Evolutionary conservation across 92 coral and sea anemone genomes (phyloP).

Genomic region (Metridium senile): DNA sequence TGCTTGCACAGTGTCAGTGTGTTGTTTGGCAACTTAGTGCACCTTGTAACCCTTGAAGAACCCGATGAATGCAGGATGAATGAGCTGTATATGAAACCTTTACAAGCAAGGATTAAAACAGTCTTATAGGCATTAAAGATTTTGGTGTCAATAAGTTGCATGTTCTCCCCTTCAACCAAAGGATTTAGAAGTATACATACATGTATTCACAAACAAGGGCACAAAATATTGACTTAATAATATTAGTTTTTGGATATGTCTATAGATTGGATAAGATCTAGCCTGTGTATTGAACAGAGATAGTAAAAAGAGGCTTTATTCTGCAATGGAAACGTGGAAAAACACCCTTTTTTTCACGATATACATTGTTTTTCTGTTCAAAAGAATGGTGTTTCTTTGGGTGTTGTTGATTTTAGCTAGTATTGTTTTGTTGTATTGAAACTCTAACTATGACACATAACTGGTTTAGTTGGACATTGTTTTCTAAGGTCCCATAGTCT

Average conservation of each 20-base stretch:
- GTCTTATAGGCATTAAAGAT: slow-evolving; percentile 26
- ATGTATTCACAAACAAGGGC: slow-evolving; percentile 61
- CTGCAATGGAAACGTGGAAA: slow-evolving; percentile 24
- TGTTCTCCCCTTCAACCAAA: slow-evolving; percentile 50
- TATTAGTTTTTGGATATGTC: slow-evolving; percentile 45
- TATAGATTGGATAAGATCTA: not conserved
- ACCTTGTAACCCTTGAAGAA: not conserved
- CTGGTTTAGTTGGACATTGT: not conserved
- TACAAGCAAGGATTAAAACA: not conserved
- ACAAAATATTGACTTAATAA: slow-evolving; percentile 66
- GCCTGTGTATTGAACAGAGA: not conserved
- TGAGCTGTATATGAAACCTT: not conserved
- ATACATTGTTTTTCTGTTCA: slow-evolving; percentile 1
- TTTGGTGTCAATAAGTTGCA: slow-evolving; percentile 53
- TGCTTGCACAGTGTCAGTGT: not conserved
- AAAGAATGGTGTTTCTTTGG: not conserved
- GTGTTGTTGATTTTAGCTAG: slow-evolving; percentile 60
- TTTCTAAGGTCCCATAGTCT: slow-evolving; percentile 19
- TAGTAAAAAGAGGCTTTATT: not conserved
- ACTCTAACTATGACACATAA: slow-evolving; percentile 16
- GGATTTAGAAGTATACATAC: slow-evolving; percentile 73
- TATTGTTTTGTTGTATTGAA: slow-evolving; percentile 79
- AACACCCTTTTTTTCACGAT: slow-evolving; percentile 22
- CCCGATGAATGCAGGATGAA: no score
- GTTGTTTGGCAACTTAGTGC: slow-evolving; percentile 4